Evolutionary conservation across 2,113 vertebrate species (phyloP).

Genomic region (Danionella cerebrum): DNA sequence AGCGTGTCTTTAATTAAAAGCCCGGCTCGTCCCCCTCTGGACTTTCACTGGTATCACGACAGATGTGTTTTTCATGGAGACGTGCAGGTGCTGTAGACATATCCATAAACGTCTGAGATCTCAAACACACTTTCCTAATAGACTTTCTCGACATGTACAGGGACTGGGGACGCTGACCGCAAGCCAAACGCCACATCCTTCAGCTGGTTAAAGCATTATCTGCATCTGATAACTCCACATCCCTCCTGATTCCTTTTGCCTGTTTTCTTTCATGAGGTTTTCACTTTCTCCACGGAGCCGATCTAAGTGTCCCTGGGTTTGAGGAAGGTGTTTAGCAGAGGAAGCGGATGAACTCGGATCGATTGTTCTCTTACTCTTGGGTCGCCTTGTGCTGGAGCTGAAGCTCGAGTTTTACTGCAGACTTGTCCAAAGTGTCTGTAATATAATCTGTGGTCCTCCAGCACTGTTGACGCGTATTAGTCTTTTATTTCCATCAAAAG

Average conservation of each 20-base stretch:
- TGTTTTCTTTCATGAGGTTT: slow-evolving; percentile 34
- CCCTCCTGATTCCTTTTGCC: slow-evolving; percentile 30
- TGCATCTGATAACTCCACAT: too few species aligned
- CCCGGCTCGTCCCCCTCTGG: neutral
- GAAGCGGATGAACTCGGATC: too few species aligned
- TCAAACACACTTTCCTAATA: slow-evolving; percentile 49
- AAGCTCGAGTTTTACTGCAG: too few species aligned
- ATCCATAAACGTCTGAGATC: slow-evolving; percentile 47
- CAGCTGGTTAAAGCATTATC: slow-evolving; percentile 48
- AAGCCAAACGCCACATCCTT: slow-evolving; percentile 30
- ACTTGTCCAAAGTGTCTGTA: too few species aligned
- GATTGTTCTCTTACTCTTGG: too few species aligned
- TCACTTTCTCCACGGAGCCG: too few species aligned
- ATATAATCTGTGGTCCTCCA: too few species aligned
- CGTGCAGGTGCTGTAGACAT: slow-evolving; percentile 26
- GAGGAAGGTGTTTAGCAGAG: too few species aligned
- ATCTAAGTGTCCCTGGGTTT: too few species aligned
- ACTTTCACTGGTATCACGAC: neutral
- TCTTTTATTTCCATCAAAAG: too few species aligned
- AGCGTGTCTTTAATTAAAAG: neutral
- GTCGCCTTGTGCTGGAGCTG: too few species aligned
- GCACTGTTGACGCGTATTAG: too few species aligned
- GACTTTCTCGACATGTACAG: slow-evolving; percentile 35
- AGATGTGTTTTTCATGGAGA: neutral
- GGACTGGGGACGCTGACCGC: slow-evolving; percentile 34